Evolutionary conservation across 2,888 invertebrate species (phyloP).

Genomic region (Lithophane ornitopus): DNA sequence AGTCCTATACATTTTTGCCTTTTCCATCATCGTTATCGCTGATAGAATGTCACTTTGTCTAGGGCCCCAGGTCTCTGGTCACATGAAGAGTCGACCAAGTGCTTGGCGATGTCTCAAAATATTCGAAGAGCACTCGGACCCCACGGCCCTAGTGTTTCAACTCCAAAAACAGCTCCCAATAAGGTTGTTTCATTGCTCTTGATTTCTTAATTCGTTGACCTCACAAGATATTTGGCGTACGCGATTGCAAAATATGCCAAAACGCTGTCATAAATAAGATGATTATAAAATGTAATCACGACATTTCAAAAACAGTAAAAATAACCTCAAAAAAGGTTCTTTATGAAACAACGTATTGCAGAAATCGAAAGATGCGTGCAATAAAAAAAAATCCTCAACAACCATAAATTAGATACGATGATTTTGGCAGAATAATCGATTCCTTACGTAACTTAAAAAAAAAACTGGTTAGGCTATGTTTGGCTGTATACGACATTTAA

Average conservation of each 20-base stretch:
- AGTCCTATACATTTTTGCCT: no score
- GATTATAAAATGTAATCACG: background rate
- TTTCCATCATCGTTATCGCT: no score
- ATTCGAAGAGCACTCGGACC: background rate
- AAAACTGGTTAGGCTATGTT: constrained; percentile 61
- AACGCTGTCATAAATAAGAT: background rate
- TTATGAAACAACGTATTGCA: background rate
- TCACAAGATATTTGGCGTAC: background rate
- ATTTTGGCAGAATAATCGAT: constrained; percentile 57
- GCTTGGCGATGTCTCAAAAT: background rate
- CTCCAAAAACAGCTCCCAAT: background rate
- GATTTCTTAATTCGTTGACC: background rate
- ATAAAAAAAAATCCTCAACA: constrained; percentile 4
- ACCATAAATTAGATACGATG: constrained; percentile 51
- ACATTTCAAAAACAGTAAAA: constrained; percentile 10
- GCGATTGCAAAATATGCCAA: background rate
- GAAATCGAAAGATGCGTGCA: constrained; percentile 7
- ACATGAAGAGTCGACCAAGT: background rate
- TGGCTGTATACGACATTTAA: constrained; percentile 69
- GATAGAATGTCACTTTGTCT: no score
- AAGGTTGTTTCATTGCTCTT: background rate
- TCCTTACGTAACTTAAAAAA: constrained; percentile 55
- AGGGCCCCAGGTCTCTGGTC: no score
- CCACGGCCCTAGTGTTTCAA: background rate
- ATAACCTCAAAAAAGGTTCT: background rate